A percentile compares a stretch with the other conserved stretches of the same genome.
Conservation (phyloP, 2,113 vertebrate species). For the Trochalopteron elliotii region DNA sequence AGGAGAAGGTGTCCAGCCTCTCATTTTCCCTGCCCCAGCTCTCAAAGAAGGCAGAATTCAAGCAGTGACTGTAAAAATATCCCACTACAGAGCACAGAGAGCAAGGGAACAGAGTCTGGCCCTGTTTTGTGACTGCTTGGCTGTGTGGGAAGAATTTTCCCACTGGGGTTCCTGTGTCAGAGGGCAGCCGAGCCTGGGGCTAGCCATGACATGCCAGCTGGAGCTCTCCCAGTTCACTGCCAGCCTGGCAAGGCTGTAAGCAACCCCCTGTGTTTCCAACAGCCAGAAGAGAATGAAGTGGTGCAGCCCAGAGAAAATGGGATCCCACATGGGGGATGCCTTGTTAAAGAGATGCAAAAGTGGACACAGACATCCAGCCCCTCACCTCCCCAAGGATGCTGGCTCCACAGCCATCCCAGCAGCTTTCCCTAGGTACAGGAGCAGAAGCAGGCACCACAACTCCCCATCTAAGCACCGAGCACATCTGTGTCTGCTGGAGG, state of each 20-base stretch:
- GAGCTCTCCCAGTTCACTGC: background rate
- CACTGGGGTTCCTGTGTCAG: background rate
- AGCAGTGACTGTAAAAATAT: background rate
- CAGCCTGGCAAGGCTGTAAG: background rate
- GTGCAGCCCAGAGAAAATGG: accelerated
- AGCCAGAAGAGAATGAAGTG: background rate
- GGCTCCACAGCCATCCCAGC: background rate
- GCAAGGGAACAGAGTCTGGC: background rate
- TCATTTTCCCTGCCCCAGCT: background rate
- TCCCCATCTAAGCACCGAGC: accelerated
- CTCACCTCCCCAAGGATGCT: background rate
- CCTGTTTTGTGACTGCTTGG: background rate
- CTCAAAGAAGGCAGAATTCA: background rate
- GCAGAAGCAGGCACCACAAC: background rate
- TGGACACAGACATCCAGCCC: background rate
- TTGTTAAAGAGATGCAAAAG: conserved; percentile 10
- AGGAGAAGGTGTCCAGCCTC: background rate
- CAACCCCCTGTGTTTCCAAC: background rate
- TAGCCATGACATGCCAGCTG: background rate
- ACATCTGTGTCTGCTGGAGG: background rate
- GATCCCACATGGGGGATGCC: background rate
- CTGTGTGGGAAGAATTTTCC: background rate
- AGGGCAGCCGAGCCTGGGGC: background rate
- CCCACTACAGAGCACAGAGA: background rate
- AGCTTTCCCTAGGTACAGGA: background rate